phyloP scores from a whole-genome alignment of 2,888 invertebrate genomes.

The Bembecia ichneumoniformis region DNA sequence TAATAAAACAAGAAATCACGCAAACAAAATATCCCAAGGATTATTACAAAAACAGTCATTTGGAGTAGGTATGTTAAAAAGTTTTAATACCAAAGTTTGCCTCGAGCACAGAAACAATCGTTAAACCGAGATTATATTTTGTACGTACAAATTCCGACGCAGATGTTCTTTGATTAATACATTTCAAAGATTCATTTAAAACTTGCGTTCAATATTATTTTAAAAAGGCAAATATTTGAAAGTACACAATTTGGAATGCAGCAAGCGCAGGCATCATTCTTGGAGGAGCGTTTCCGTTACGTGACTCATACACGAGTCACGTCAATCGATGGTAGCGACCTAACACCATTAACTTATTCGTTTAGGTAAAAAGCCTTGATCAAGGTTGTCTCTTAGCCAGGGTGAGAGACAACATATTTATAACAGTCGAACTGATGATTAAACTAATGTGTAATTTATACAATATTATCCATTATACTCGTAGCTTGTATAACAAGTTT shows the following conservation, averaged over 20 bases:
- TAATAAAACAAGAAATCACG: no score
- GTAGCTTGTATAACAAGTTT: no score
- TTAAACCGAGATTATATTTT: slow-evolving; percentile 49
- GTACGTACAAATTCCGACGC: slow-evolving; percentile 35
- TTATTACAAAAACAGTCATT: no score
- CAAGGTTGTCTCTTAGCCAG: no score
- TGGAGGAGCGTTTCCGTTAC: slow-evolving; percentile 66
- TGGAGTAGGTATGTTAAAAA: no score
- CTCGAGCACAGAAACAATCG: slow-evolving; percentile 33
- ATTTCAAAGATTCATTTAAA: slow-evolving; percentile 25
- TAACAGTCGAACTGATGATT: no score
- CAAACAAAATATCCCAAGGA: no score
- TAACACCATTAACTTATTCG: slow-evolving; percentile 17
- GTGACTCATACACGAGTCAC: slow-evolving; percentile 67
- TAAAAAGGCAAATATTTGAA: slow-evolving; percentile 16
- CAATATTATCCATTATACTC: no score
- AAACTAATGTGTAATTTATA: no score
- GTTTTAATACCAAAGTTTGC: no score
- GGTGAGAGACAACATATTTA: no score
- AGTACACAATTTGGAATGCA: slow-evolving; percentile 45
- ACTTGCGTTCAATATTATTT: slow-evolving; percentile 6
- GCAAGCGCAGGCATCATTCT: slow-evolving; percentile 51
- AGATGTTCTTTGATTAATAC: slow-evolving; percentile 57
- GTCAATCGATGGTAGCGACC: slow-evolving; percentile 48
- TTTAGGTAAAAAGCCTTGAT: no score